Evolutionary conservation across 2,797 vertebrate species (phyloP).

Genomic region (Euthynnus affinis): DNA sequence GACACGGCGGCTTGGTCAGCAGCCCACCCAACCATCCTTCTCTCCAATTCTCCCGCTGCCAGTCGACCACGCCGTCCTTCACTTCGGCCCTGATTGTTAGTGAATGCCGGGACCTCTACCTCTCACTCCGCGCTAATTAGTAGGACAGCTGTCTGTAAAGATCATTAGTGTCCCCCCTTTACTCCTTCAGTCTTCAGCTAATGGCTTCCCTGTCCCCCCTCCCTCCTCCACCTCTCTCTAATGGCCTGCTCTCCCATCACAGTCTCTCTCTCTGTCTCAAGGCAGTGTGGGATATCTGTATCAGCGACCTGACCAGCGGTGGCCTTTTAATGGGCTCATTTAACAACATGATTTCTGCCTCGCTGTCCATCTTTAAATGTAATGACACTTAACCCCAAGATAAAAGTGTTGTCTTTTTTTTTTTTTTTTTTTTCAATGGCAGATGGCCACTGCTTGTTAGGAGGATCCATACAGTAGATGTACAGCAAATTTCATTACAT

Average conservation of each 20-base stretch:
- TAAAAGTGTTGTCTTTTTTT: not conserved
- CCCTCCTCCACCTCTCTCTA: slow-evolving; percentile 46
- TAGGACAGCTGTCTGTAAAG: slow-evolving; percentile 47
- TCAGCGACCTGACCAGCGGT: slow-evolving; percentile 35
- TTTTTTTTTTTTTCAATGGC: not conserved
- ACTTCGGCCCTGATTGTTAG: slow-evolving; percentile 36
- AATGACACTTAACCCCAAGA: slow-evolving; percentile 52
- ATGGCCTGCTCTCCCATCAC: slow-evolving; percentile 34
- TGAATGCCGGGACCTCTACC: slow-evolving; percentile 37
- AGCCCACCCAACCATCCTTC: slow-evolving; percentile 43
- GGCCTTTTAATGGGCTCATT: slow-evolving; percentile 61
- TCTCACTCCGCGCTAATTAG: slow-evolving; percentile 62
- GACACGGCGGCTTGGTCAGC: slow-evolving; percentile 2
- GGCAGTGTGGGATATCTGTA: slow-evolving; percentile 48
- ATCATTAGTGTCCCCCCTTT: slow-evolving; percentile 52
- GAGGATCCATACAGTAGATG: slow-evolving; percentile 1
- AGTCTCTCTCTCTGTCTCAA: slow-evolving; percentile 22
- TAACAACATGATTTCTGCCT: slow-evolving; percentile 37
- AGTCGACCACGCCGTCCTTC: slow-evolving; percentile 37
- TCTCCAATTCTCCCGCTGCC: slow-evolving; percentile 21
- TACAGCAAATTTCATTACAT: slow-evolving; percentile 35
- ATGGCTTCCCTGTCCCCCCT: slow-evolving; percentile 30
- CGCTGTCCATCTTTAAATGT: slow-evolving; percentile 35
- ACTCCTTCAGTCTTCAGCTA: slow-evolving; percentile 45
- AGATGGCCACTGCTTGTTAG: slow-evolving; percentile 41